Evolutionary conservation across 2,888 invertebrate species (phyloP).

Genomic region (Epinotia brunnichana): DNA sequence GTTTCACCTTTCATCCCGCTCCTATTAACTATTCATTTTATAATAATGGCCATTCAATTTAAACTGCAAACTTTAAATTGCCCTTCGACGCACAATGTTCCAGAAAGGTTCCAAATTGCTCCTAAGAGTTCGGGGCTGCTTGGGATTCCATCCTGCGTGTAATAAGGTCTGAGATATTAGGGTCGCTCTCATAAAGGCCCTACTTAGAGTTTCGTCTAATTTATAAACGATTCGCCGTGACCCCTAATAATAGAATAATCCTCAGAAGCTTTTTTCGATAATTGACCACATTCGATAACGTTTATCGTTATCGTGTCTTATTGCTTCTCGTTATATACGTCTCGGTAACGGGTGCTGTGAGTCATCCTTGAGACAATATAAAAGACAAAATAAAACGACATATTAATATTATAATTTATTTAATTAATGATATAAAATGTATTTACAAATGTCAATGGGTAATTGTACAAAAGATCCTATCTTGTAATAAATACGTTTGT

Average conservation of each 20-base stretch:
- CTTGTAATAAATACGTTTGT: conserved; percentile 31
- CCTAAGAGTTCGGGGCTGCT: conserved; percentile 53
- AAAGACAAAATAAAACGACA: neutral
- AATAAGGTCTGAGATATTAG: conserved; percentile 60
- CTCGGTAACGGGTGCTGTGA: neutral
- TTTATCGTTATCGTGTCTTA: conserved; percentile 29
- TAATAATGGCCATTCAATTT: conserved; percentile 45
- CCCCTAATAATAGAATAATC: conserved; percentile 45
- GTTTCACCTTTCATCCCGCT: neutral
- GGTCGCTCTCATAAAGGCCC: conserved; percentile 56
- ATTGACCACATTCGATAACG: conserved; percentile 46
- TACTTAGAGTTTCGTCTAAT: conserved; percentile 54
- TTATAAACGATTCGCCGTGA: conserved; percentile 52
- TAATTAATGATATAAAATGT: conserved; percentile 42
- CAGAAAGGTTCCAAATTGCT: conserved; percentile 53
- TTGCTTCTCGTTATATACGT: neutral
- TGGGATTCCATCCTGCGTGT: conserved; percentile 51
- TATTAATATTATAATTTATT: conserved; percentile 17
- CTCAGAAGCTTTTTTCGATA: conserved; percentile 52
- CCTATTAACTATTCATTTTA: conserved; percentile 23
- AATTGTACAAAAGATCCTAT: conserved; percentile 53
- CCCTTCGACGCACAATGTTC: conserved; percentile 50
- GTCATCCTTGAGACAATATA: neutral
- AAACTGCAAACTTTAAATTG: conserved; percentile 52
- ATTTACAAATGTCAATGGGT: conserved; percentile 45